phyloP scores from a whole-genome alignment of 2,113 vertebrate species.

The Salvelinus alpinus region DNA sequence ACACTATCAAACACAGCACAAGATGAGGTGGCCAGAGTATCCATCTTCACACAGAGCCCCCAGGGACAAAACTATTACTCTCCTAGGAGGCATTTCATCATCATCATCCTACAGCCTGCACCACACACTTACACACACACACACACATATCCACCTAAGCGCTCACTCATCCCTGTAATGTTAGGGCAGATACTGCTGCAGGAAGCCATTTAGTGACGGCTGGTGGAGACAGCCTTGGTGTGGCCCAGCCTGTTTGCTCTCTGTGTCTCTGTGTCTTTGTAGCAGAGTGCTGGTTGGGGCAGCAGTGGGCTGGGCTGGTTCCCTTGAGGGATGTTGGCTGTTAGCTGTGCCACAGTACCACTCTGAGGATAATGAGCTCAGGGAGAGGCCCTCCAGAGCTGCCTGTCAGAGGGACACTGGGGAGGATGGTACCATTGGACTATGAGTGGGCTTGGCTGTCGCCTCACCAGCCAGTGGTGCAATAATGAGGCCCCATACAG shows the following conservation, averaged over 20 bases:
- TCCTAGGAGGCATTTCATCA: conserved; percentile 9
- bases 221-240: neutral
- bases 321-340: too few species aligned
- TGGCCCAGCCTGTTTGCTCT: neutral
- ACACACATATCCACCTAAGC: neutral
- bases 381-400: too few species aligned
- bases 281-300: too few species aligned
- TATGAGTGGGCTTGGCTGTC: too few species aligned
- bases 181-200: neutral
- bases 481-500: too few species aligned
- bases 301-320: too few species aligned
- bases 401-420: too few species aligned
- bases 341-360: too few species aligned
- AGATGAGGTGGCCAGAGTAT: conserved; percentile 2
- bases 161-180: neutral
- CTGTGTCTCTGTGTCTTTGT: neutral
- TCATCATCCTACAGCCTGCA: conserved; percentile 15
- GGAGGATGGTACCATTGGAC: too few species aligned
- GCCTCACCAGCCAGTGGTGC: too few species aligned
- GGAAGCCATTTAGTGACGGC: conserved; percentile 4
- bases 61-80: conserved; percentile 21
- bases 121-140: neutral
- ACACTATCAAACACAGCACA: conserved; percentile 4
- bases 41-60: conserved; percentile 14
- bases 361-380: too few species aligned